A percentile compares a stretch with the other conserved stretches of the same genome.
phyloP scores from a whole-genome alignment of 2,113 vertebrate genomes.

The Proterorhinus semilunaris region DNA sequence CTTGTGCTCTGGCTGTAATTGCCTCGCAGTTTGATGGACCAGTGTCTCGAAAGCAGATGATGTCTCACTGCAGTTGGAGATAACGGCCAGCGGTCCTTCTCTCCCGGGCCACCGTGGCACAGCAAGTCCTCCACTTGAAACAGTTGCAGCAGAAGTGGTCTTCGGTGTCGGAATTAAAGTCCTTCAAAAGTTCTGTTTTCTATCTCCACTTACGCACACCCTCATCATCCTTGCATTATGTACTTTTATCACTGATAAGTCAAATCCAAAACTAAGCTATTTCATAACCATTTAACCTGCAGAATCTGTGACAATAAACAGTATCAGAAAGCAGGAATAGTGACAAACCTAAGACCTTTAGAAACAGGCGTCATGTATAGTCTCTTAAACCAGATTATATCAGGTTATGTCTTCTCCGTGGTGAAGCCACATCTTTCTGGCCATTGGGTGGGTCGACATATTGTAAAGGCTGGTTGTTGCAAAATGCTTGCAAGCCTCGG shows the following conservation, averaged over 20 bases:
- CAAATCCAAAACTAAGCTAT: neutral
- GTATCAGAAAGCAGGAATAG: too few species aligned
- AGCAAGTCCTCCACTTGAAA: slow-evolving; percentile 32
- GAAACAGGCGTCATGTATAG: too few species aligned
- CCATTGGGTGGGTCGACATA: too few species aligned
- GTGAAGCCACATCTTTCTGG: too few species aligned
- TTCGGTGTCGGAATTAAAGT: slow-evolving; percentile 51
- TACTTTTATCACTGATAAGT: neutral
- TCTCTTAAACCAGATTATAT: too few species aligned
- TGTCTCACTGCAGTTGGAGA: slow-evolving; percentile 53
- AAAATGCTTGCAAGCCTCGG: too few species aligned
- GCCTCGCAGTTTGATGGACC: slow-evolving; percentile 62
- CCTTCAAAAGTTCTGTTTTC: slow-evolving; percentile 57
- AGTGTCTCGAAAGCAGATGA: slow-evolving; percentile 63
- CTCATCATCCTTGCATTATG: slow-evolving; percentile 41
- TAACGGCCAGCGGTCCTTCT: slow-evolving; percentile 43
- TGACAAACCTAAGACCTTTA: too few species aligned
- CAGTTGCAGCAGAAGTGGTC: slow-evolving; percentile 49
- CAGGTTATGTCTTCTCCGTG: too few species aligned
- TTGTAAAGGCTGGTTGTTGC: too few species aligned
- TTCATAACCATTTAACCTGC: neutral
- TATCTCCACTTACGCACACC: slow-evolving; percentile 48
- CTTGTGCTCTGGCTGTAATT: slow-evolving; percentile 64
- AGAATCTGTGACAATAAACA: neutral
- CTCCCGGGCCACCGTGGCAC: slow-evolving; percentile 23